Percentiles rank a stretch among this genome's conserved stretches.
These are phyloP conservation scores for Elegia similella DNA, from an alignment of 2,888 invertebrate species.

Conservation along the genomic window DNA sequence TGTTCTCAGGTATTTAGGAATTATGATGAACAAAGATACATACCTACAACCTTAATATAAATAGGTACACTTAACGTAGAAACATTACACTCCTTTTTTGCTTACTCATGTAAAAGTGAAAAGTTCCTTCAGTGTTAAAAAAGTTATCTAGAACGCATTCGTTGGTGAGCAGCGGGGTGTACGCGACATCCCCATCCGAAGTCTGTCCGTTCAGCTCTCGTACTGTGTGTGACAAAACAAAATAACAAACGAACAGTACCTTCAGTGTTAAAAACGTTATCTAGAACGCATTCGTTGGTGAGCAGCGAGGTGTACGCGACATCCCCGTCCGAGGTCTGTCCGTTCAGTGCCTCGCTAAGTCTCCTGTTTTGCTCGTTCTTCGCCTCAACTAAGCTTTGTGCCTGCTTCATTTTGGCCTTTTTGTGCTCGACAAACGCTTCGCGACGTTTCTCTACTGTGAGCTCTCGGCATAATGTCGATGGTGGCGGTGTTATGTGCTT, in stretches of 20 bases:
- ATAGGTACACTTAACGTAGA: too few relatives aligned
- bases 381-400: constrained; percentile 57
- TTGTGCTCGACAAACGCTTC: constrained; percentile 67
- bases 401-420: constrained; percentile 66
- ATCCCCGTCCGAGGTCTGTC: constrained; percentile 69
- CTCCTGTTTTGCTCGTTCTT: constrained; percentile 62
- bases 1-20: too few relatives aligned
- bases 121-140: constrained; percentile 62
- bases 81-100: too few relatives aligned
- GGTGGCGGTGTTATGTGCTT: constrained; percentile 86
- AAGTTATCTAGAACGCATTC: constrained; percentile 64
- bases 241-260: constrained; percentile 48
- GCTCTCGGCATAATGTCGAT: constrained; percentile 57
- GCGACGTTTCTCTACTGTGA: constrained; percentile 56
- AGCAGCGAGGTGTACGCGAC: constrained; percentile 68
- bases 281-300: constrained; percentile 62
- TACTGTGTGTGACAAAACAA: too few relatives aligned
- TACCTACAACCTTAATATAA: too few relatives aligned
- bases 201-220: constrained; percentile 49
- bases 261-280: constrained; percentile 63
- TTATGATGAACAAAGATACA: too few relatives aligned
- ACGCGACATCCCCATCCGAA: constrained; percentile 70
- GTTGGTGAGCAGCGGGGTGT: constrained; percentile 65
- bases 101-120: too few relatives aligned
- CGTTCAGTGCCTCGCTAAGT: constrained; percentile 49